Percentiles rank a stretch among this genome's conserved stretches.
Evolutionary conservation across 2,888 invertebrate species (phyloP).

Genomic region (Mythimna impura): DNA sequence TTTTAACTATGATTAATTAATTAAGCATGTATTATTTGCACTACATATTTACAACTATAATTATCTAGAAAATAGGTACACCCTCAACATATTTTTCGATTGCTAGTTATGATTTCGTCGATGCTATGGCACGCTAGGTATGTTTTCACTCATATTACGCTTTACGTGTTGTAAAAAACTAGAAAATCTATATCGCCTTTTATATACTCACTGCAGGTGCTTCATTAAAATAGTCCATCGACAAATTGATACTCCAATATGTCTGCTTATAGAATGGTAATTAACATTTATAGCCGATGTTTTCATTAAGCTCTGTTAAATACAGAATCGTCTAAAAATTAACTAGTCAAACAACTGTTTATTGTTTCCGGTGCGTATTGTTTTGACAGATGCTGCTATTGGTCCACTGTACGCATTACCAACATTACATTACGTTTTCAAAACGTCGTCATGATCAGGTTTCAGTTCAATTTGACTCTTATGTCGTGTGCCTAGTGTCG

Average conservation of each 20-base stretch:
- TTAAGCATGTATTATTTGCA: background rate
- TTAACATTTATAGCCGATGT: conserved; percentile 61
- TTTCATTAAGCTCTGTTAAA: conserved; percentile 61
- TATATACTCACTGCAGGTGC: conserved; percentile 28
- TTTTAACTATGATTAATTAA: background rate
- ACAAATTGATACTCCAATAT: conserved; percentile 49
- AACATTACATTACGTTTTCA: conserved; percentile 47
- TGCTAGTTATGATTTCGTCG: background rate
- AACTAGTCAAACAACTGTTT: conserved; percentile 77
- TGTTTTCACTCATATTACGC: background rate
- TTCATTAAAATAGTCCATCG: conserved; percentile 48
- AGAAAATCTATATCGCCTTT: conserved; percentile 18
- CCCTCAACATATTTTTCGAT: background rate
- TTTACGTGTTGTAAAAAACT: conserved; percentile 7
- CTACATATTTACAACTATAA: background rate
- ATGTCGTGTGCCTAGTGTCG: conserved; percentile 59
- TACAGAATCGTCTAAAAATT: conserved; percentile 67
- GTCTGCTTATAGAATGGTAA: conserved; percentile 42
- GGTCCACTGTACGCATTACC: conserved; percentile 58
- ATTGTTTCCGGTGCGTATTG: conserved; percentile 84
- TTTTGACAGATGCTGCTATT: conserved; percentile 85
- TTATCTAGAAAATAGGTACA: background rate
- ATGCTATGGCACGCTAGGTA: background rate
- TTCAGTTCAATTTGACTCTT: conserved; percentile 66
- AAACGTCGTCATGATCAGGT: conserved; percentile 49